phyloP scores from a whole-genome alignment of 2,888 invertebrate genomes.

The Tillus elongatus region DNA sequence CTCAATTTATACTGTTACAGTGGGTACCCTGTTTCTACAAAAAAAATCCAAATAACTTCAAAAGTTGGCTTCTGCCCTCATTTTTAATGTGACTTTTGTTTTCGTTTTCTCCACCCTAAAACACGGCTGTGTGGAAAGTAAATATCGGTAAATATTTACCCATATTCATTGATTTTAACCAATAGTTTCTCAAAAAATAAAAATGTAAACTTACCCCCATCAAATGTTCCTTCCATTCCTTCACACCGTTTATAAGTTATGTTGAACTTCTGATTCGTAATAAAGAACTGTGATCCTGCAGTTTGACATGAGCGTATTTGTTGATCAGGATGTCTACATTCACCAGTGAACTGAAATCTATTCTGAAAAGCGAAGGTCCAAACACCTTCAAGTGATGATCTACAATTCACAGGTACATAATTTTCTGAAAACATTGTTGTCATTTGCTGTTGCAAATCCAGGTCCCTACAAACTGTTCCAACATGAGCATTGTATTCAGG shows the following conservation, averaged over 20 bases:
- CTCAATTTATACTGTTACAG: no score
- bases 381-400: conserved; percentile 89
- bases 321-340: conserved; percentile 81
- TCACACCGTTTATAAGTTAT: conserved; percentile 86
- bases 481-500: conserved; percentile 58
- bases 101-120: no score
- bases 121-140: no score
- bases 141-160: no score
- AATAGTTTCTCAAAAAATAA: no score
- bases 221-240: conserved; percentile 84
- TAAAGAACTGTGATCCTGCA: conserved; percentile 90
- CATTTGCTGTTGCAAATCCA: conserved; percentile 70
- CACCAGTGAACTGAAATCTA: conserved; percentile 82
- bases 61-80: no score
- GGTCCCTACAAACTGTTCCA: conserved; percentile 63
- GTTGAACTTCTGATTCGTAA: conserved; percentile 93
- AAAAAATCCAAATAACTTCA: no score
- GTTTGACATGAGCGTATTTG: conserved; percentile 90
- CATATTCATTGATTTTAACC: no score
- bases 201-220: conserved; percentile 60
- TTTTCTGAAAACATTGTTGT: conserved; percentile 84
- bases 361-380: conserved; percentile 84
- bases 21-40: no score
- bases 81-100: no score
- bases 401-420: conserved; percentile 80